Evolutionary conservation across 2,888 invertebrate genomes (phyloP).

Genomic region (Hirtodrosophila trivittata): DNA sequence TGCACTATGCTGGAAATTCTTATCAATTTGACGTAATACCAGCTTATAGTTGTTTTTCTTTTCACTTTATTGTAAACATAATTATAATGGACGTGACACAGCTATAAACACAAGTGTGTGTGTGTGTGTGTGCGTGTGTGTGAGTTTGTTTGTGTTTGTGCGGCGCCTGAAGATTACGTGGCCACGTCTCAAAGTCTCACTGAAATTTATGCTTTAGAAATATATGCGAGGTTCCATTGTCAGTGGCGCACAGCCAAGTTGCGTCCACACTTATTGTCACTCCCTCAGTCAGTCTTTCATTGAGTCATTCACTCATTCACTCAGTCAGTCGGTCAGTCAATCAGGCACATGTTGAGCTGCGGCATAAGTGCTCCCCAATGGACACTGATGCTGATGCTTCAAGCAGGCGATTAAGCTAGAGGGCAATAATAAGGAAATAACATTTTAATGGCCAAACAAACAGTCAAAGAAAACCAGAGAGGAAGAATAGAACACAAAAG

Average conservation of each 20-base stretch:
- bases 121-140: not conserved
- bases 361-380: conserved; percentile 33
- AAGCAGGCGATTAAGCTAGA: conserved; percentile 69
- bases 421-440: conserved; percentile 80
- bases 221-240: conserved; percentile 61
- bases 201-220: conserved; percentile 61
- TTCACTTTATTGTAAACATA: conserved; percentile 23
- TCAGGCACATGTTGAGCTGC: conserved; percentile 40
- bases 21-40: conserved; percentile 32
- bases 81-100: conserved; percentile 44
- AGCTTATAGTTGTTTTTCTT: not conserved
- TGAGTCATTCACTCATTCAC: conserved; percentile 18
- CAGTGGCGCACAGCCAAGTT: conserved; percentile 55
- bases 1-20: conserved; percentile 7
- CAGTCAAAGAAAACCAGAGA: conserved; percentile 29
- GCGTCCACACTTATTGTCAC: conserved; percentile 23
- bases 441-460: conserved; percentile 68
- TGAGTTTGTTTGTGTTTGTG: conserved; percentile 9
- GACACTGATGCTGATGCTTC: conserved; percentile 28
- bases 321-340: conserved; percentile 22
- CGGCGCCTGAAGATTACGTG: conserved; percentile 55
- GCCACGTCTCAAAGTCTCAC: conserved; percentile 25
- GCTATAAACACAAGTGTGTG: conserved; percentile 5
- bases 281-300: conserved; percentile 22
- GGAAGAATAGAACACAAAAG: conserved; percentile 1